Evolutionary conservation across 2,888 invertebrate species (phyloP), one percentile per base, ranked within the genome.

Genomic region (Julus scanicus): DNA sequence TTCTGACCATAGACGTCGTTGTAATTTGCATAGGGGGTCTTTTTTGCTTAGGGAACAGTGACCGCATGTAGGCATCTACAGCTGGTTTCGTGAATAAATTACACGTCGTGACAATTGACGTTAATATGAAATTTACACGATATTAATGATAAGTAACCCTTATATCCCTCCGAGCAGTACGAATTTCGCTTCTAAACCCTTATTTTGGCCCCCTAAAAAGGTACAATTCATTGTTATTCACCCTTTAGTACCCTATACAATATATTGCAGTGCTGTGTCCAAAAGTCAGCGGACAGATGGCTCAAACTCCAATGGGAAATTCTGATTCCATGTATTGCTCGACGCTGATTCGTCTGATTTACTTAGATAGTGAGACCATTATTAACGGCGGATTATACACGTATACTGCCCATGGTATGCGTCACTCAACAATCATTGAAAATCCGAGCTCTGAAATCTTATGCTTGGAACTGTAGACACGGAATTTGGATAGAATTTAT

Each of bases 131-230:
- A 71, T 71, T 71, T 71, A 71, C 71, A 71, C 29, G 29, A 71
- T 71, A 71, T 71, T 71, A 71, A 71, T 71, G 71, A 71, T 71
- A 71, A 71, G 71, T 71, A 71, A n/a, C 71, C 71, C 71, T 8
- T 71, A 29, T 29, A 71, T 29, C 71, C 71, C n/a, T 71, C 11
- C 71, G 11, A 9, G 71, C 71, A 29, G 11, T 71, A 71, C 29
- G 71, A 71, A 71, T 29, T 71, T 11, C 29, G 13, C 29, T 29
- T 29, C 8, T 71, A 71, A 71, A 29, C 71, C 71, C 71, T 29
- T 71, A 11, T 71, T 29, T 71, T n/a, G 29, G 11, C 11, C 29
- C 71, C 71, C 71, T 6, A 71, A 71, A 71, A 29, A 71, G 71
- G 71, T 29, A 29, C 29, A 9, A 29, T 71, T 71, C 71, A 71